Conservation (phyloP, 2,888 invertebrate species). For the Lapara coniferarum region DNA sequence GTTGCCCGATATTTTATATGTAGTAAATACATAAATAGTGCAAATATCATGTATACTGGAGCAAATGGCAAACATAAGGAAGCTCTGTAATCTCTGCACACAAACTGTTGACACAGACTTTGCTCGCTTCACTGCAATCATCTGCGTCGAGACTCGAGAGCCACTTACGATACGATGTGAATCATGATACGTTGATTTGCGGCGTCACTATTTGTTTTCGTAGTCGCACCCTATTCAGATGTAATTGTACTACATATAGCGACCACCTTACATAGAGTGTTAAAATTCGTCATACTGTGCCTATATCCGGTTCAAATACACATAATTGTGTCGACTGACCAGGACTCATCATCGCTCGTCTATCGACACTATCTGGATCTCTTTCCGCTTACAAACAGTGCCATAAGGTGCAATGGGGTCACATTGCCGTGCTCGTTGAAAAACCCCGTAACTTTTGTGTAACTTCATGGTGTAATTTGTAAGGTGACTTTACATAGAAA, state of each 20-base stretch:
- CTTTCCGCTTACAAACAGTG: no score
- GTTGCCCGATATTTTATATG: no score
- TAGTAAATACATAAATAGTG: not conserved
- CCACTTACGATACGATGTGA: not conserved
- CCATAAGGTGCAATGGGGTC: no score
- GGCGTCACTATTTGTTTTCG: not conserved
- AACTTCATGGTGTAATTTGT: no score
- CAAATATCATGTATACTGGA: not conserved
- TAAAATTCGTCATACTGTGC: no score
- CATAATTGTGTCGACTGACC: not conserved
- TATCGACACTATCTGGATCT: no score
- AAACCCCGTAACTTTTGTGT: no score
- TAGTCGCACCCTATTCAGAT: not conserved
- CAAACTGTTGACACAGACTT: not conserved
- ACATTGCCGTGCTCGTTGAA: no score
- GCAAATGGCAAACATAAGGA: not conserved
- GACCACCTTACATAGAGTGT: no score
- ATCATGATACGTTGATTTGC: not conserved
- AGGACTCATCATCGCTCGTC: no score
- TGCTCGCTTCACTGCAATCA: slow-evolving; percentile 5
- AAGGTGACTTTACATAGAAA: no score
- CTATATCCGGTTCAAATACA: not conserved
- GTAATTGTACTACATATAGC: no score
- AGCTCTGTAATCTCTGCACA: not conserved
- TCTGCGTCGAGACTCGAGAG: not conserved